Base-by-base conservation (phyloP, 2,113 vertebrate species). In the Hyperoodon ampullatus region DNA sequence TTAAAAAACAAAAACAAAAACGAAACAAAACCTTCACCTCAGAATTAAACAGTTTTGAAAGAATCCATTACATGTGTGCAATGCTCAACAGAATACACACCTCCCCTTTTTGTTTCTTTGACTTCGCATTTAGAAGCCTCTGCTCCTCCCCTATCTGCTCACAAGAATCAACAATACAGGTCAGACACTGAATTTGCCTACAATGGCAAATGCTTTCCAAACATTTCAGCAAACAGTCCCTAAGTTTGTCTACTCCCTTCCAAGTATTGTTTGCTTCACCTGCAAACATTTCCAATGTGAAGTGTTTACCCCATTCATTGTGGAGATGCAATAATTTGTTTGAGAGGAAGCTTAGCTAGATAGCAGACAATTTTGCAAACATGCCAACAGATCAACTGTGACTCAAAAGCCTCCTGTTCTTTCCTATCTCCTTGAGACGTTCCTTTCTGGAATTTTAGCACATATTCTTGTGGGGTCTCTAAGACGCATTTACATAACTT, bases 111-210 rank as follows among this genome's bases (percentile, higher is more conserved):
- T 82, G 12, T 93, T 75, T 88, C 70, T 81, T 85, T 77, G 68
- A 89, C 42, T 61, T 96, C n/a, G 15, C 13, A 8, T 14, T 35
- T 55, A 61, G 84, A 95, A 91, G n/a, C 28, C 8, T 92, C 65
- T 60, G 11, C 4, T 33, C 16, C 33, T 94, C 55, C n/a, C 26
- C 39, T 53, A 47, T 88, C 96, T 74, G 15, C 55, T 97, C 44
- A 60, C 16, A 71, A 90, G 71, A 95, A 82, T 83, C 60, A 86
- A 71, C 71, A 90, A 50, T 33, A 47, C 1, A 65, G 78, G 13
- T 92, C 92, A 97, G 92, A 92, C 50, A 23, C 21, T 19, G 53
- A 80, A 96, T 97, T 93, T 94, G 83, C 92, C 89, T 94, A 97
- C 74, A 95, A 97, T 92, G 61, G 65, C 63, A 93, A 95, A 88